Percentiles rank a stretch among this genome's conserved stretches.
These are phyloP conservation scores for Rhynchotus rufescens DNA, from an alignment of 2,797 vertebrate genomes.

Conservation along the genomic window DNA sequence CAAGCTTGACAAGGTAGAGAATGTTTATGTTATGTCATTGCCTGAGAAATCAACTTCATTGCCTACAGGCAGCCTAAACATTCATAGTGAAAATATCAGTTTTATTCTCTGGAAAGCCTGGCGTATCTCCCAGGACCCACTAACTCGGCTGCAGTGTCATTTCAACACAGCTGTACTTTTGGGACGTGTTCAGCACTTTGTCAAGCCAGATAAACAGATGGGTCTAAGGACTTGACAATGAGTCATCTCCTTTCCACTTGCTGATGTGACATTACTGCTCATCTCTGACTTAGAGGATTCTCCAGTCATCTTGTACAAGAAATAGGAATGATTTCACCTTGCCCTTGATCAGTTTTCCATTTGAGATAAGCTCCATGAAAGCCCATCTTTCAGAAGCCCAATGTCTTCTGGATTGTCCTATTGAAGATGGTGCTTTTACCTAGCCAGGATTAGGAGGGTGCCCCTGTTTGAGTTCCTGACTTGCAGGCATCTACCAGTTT, in stretches of 20 bases:
- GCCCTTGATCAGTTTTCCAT: not conserved
- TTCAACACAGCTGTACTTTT: not conserved
- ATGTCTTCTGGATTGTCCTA: not conserved
- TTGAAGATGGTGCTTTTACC: not conserved
- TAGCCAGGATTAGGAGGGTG: not conserved
- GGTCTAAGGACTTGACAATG: not conserved
- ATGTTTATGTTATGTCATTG: not conserved
- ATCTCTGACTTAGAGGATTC: not conserved
- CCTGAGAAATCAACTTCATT: not conserved
- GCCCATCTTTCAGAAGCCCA: not conserved
- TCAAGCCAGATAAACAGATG: not conserved
- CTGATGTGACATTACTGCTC: fast-evolving
- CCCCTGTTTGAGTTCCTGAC: not conserved
- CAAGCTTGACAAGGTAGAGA: not conserved
- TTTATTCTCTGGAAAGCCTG: slow-evolving; percentile 21
- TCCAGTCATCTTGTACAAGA: not conserved
- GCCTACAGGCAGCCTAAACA: not conserved
- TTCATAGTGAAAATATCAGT: not conserved
- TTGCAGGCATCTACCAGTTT: not conserved
- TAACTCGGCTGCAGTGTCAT: not conserved
- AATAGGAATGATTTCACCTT: not conserved
- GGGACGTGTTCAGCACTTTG: not conserved
- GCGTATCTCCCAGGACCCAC: not conserved
- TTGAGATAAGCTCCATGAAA: not conserved
- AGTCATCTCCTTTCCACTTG: fast-evolving